phyloP scores from a whole-genome alignment of 2,797 vertebrate genomes.

The Fratercula arctica region DNA sequence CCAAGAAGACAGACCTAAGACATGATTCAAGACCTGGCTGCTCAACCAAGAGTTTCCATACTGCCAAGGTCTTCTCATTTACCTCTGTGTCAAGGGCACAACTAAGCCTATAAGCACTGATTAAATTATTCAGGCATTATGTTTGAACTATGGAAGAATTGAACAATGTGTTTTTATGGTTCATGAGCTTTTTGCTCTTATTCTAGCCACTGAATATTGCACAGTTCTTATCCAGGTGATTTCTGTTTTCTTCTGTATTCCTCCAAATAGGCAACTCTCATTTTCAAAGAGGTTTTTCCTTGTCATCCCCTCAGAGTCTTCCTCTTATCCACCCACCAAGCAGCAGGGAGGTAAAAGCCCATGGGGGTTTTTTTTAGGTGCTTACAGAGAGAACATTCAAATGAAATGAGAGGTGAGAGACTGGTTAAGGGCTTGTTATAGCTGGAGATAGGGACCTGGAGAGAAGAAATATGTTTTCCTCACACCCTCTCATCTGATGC shows the following conservation, averaged over 20 bases:
- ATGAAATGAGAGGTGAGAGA: neutral
- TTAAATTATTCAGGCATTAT: neutral
- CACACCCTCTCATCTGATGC: neutral
- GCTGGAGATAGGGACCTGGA: neutral
- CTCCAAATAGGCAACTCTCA: neutral
- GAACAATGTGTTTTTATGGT: neutral
- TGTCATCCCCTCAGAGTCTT: neutral
- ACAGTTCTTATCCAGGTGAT: neutral
- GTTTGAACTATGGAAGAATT: neutral
- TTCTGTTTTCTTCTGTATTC: neutral
- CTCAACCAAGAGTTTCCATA: neutral
- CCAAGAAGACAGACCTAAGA: neutral
- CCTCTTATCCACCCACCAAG: neutral
- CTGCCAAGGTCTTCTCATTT: neutral
- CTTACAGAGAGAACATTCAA: neutral
- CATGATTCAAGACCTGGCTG: neutral
- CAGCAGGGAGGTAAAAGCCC: neutral
- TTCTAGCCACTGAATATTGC: neutral
- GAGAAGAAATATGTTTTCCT: neutral
- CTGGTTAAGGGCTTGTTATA: neutral
- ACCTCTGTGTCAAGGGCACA: neutral
- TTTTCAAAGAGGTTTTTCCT: neutral
- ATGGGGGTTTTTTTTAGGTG: rapidly evolving
- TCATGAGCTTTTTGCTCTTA: neutral
- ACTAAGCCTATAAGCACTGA: neutral